Conservation (phyloP, 1,140 invertebrate species). For the Nylanderia fulva region DNA sequence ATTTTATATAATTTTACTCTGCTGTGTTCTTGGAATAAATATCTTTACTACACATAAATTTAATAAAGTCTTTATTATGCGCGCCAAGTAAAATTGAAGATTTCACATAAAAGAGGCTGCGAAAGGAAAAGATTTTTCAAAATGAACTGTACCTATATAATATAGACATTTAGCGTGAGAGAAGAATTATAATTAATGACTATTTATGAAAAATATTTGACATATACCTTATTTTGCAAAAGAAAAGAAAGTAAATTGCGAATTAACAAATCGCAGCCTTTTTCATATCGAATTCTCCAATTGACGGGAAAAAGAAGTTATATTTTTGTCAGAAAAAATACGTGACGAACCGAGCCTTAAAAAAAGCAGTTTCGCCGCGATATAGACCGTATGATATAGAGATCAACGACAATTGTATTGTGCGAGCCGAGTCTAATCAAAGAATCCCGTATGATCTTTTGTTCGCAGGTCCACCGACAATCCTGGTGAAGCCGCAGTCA, state of each 20-base stretch:
- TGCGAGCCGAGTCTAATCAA: constrained; percentile 57
- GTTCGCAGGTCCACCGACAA: constrained; percentile 95
- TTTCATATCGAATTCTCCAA: background rate
- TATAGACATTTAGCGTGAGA: background rate
- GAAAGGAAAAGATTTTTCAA: background rate
- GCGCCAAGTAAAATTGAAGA: background rate
- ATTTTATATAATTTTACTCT: background rate
- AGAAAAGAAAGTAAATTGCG: background rate
- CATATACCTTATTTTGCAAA: background rate
- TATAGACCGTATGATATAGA: background rate
- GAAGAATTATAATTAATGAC: background rate
- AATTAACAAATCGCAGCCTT: constrained; percentile 11
- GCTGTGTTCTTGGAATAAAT: background rate
- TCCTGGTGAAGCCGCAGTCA: constrained; percentile 93
- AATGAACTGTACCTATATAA: background rate
- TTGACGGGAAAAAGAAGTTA: background rate
- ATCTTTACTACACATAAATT: constrained; percentile 15
- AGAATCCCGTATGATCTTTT: constrained; percentile 71
- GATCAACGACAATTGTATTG: constrained; percentile 16
- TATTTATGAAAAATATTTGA: no score
- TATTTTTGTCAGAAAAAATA: background rate
- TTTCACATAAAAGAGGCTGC: constrained; percentile 1
- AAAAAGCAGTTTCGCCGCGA: background rate
- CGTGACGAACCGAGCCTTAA: background rate
- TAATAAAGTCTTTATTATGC: constrained; percentile 15